Conservation (phyloP, 2,113 vertebrate genomes). For the Neotoma lepida region DNA sequence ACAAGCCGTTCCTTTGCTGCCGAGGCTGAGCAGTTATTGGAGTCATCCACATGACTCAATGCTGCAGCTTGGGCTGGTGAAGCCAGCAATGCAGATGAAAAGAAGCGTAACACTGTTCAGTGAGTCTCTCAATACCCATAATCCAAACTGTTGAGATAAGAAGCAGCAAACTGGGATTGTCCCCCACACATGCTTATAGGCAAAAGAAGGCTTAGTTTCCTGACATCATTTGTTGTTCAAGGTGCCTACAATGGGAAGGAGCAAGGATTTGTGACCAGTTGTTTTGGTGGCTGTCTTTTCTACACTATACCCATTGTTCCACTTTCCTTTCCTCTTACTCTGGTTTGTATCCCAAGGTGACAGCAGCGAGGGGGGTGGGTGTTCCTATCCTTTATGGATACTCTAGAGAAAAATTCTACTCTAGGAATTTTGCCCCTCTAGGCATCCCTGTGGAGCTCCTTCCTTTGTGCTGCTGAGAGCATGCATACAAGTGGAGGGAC, state of each 20-base stretch:
- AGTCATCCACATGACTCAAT: conserved; percentile 12
- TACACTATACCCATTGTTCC: background rate
- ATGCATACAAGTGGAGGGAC: background rate
- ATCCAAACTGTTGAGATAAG: conserved; percentile 19
- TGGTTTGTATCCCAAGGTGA: background rate
- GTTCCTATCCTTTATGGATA: background rate
- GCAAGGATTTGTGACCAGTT: background rate
- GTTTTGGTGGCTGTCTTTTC: background rate
- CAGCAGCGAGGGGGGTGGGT: rapidly evolving
- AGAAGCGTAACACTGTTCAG: conserved; percentile 5
- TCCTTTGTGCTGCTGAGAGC: background rate
- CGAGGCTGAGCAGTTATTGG: background rate
- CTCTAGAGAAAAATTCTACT: background rate
- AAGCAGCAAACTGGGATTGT: background rate
- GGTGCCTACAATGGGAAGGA: background rate
- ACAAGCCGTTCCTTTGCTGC: background rate
- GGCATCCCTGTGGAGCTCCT: conserved; percentile 4
- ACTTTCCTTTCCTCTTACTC: background rate
- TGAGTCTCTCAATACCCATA: conserved; percentile 4
- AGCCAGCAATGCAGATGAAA: conserved; percentile 1
- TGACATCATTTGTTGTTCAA: conserved; percentile 21
- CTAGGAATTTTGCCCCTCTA: conserved; percentile 6
- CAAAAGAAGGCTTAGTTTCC: conserved; percentile 13
- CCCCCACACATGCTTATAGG: background rate
- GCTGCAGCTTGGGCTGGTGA: conserved; percentile 38